These are phyloP conservation scores for Ailurus styani DNA, from an alignment of 2,113 vertebrate genomes.

Conservation along the genomic window DNA sequence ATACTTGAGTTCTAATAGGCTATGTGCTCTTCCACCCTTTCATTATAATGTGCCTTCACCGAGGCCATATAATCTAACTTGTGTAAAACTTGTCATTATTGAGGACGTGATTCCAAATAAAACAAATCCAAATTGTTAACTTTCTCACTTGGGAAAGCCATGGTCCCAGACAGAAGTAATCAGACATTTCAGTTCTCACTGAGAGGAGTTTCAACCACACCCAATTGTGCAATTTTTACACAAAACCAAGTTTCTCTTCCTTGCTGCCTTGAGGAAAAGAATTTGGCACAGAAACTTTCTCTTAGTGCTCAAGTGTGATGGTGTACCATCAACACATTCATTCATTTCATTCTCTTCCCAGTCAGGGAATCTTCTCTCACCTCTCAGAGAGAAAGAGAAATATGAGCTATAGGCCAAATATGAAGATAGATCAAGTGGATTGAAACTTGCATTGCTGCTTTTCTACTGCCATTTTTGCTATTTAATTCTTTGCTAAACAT, in stretches of 20 bases:
- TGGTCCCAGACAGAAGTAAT: not conserved
- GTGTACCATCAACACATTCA: not conserved
- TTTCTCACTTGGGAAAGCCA: not conserved
- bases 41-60: not conserved
- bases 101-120: slow-evolving; percentile 21
- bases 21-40: not conserved
- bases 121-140: slow-evolving; percentile 15
- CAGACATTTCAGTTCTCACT: not conserved
- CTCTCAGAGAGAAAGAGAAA: not conserved
- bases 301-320: not conserved
- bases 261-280: not conserved
- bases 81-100: slow-evolving; percentile 5
- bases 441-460: not conserved
- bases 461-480: not conserved
- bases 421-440: not conserved
- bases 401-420: not conserved
- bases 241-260: slow-evolving; percentile 31
- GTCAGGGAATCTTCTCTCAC: not conserved
- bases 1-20: not conserved
- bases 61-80: slow-evolving; percentile 18
- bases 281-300: not conserved
- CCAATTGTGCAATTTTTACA: not conserved
- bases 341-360: slow-evolving; percentile 2
- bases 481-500: not conserved
- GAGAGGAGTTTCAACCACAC: not conserved